Evolutionary conservation across 2,113 vertebrate species (phyloP).

Genomic region (Epinephelus moara): DNA sequence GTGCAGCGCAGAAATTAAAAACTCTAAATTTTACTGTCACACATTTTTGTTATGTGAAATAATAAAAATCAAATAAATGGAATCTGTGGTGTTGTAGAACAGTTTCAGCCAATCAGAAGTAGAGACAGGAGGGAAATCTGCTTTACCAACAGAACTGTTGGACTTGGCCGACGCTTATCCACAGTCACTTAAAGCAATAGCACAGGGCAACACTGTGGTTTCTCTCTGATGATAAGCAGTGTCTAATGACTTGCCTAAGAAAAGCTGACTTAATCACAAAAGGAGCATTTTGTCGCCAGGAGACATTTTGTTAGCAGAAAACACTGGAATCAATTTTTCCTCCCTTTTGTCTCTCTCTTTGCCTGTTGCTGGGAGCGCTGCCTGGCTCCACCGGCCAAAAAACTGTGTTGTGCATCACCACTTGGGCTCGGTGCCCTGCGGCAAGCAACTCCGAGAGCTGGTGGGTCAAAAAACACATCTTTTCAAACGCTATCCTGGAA

Average conservation of each 20-base stretch:
- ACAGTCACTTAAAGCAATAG: constrained; percentile 24
- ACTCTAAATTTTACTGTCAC: neutral
- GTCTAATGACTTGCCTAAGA: constrained; percentile 53
- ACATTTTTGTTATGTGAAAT: neutral
- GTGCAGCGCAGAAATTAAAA: neutral
- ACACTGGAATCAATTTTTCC: constrained; percentile 64
- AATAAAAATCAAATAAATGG: neutral
- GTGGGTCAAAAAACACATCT: constrained; percentile 54
- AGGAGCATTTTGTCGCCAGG: constrained; percentile 63
- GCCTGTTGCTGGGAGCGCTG: constrained; percentile 53
- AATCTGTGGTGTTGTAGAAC: neutral
- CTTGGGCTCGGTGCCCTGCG: constrained; percentile 59
- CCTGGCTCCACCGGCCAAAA: constrained; percentile 37
- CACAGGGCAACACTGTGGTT: neutral
- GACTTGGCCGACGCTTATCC: constrained; percentile 30
- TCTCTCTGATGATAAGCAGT: constrained; percentile 40
- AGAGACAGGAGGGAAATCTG: constrained; percentile 1
- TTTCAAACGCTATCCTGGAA: constrained; percentile 60
- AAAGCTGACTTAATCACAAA: constrained; percentile 68
- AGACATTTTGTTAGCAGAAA: constrained; percentile 62
- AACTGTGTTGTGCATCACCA: constrained; percentile 35
- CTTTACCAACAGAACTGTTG: constrained; percentile 34
- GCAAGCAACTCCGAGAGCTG: constrained; percentile 33
- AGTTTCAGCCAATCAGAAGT: constrained; percentile 9
- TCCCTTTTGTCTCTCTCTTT: constrained; percentile 55